Conservation (phyloP, 2,113 vertebrate genomes). For the Oncorhynchus tshawytscha region DNA sequence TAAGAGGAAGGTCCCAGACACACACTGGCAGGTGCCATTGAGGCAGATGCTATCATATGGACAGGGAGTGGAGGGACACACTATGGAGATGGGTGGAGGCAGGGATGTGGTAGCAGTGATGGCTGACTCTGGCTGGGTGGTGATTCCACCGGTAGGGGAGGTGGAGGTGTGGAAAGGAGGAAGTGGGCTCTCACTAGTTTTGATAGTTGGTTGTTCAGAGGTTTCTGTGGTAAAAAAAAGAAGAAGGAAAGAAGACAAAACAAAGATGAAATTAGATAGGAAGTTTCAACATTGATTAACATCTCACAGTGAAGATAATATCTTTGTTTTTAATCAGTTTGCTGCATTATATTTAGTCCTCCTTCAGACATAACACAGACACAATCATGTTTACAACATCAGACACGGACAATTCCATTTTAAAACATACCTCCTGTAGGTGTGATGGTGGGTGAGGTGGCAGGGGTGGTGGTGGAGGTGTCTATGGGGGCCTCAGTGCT, state of each 20-base stretch:
- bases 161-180: not conserved
- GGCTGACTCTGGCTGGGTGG: conserved; percentile 11
- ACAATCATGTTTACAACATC: not conserved
- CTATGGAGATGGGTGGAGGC: conserved; percentile 41
- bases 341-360: not conserved
- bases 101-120: not conserved
- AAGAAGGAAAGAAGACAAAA: no score
- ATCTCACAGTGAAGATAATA: not conserved
- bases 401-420: not conserved
- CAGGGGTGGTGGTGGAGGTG: not conserved
- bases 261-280: not conserved
- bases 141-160: not conserved
- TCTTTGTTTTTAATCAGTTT: not conserved
- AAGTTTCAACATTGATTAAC: not conserved
- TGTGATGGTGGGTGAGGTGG: not conserved
- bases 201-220: not conserved
- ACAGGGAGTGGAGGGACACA: conserved; percentile 58
- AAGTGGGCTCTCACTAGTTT: not conserved
- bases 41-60: conserved; percentile 60
- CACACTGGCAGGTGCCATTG: conserved; percentile 64
- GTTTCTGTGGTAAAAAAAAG: not conserved
- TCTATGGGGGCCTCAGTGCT: not conserved
- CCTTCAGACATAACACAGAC: no score
- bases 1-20: conserved; percentile 54
- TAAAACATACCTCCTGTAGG: not conserved